Percentiles rank a stretch among this genome's conserved stretches.
Evolutionary conservation across 2,113 vertebrate genomes (phyloP).

Genomic region (Gulo gulo): DNA sequence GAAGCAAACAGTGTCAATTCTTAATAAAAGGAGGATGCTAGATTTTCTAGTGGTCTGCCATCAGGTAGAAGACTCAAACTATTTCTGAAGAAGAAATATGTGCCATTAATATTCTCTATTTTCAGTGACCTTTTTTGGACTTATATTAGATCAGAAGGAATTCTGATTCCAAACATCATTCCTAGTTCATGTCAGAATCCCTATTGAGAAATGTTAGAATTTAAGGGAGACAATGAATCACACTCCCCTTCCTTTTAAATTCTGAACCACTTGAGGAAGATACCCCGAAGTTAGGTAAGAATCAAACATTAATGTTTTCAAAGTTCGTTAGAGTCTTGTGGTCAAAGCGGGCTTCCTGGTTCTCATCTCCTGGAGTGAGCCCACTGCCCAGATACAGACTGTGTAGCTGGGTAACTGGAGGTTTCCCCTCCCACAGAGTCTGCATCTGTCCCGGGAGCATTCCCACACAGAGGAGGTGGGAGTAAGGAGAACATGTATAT

Average conservation of each 20-base stretch:
- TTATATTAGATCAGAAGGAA: background rate
- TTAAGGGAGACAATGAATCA: background rate
- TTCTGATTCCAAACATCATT: background rate
- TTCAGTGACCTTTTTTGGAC: background rate
- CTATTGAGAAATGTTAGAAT: background rate
- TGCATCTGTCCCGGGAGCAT: background rate
- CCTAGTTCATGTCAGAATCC: background rate
- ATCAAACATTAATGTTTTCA: background rate
- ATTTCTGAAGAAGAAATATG: background rate
- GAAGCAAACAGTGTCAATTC: background rate
- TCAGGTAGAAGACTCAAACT: background rate
- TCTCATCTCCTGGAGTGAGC: background rate
- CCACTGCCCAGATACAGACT: background rate
- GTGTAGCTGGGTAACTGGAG: background rate
- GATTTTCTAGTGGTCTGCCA: background rate
- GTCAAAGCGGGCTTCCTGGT: background rate
- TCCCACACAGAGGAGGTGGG: background rate
- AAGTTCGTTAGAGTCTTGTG: background rate
- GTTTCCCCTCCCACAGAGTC: fast-evolving
- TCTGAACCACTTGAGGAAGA: background rate
- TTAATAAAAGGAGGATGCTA: background rate
- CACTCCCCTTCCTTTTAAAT: background rate
- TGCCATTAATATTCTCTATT: background rate
- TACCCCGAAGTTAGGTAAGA: background rate
- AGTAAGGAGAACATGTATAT: background rate